phyloP scores from a whole-genome alignment of 1,140 invertebrate genomes.

The Oreohelix idahoensis region DNA sequence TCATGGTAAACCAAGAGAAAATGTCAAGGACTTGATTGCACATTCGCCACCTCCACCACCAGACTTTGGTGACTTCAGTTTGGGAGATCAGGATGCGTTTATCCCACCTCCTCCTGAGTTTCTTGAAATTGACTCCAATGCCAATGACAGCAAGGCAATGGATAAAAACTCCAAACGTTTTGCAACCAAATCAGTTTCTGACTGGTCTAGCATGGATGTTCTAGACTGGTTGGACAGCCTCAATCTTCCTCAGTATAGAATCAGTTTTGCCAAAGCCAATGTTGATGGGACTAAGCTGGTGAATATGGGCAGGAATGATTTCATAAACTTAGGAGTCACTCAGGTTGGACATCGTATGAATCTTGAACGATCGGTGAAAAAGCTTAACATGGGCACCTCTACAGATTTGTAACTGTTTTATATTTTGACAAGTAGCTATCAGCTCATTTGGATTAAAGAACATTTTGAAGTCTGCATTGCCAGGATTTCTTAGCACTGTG shows the following conservation, averaged over 20 bases:
- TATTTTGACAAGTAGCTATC: no score
- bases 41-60: slow-evolving; percentile 67
- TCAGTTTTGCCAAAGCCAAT: slow-evolving; percentile 64
- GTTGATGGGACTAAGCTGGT: slow-evolving; percentile 68
- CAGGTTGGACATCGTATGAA: slow-evolving; percentile 71
- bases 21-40: slow-evolving; percentile 60
- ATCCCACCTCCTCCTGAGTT: slow-evolving; percentile 61
- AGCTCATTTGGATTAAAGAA: no score
- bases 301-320: slow-evolving; percentile 66
- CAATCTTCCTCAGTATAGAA: slow-evolving; percentile 66
- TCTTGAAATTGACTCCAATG: slow-evolving; percentile 30
- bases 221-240: slow-evolving; percentile 70
- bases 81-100: slow-evolving; percentile 40
- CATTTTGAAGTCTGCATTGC: no score
- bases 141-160: slow-evolving; percentile 35
- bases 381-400: slow-evolving; percentile 44
- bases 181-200: slow-evolving; percentile 57
- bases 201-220: slow-evolving; percentile 70
- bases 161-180: slow-evolving; percentile 52
- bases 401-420: slow-evolving; percentile 21
- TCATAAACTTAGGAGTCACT: slow-evolving; percentile 68
- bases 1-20: slow-evolving; percentile 36
- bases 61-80: slow-evolving; percentile 54
- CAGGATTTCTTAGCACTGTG: no score
- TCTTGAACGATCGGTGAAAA: slow-evolving; percentile 70